Evolutionary conservation across 2,888 invertebrate genomes (phyloP), one percentile per base, ranked within the genome.

Genomic region (Macroteleia sp.): DNA sequence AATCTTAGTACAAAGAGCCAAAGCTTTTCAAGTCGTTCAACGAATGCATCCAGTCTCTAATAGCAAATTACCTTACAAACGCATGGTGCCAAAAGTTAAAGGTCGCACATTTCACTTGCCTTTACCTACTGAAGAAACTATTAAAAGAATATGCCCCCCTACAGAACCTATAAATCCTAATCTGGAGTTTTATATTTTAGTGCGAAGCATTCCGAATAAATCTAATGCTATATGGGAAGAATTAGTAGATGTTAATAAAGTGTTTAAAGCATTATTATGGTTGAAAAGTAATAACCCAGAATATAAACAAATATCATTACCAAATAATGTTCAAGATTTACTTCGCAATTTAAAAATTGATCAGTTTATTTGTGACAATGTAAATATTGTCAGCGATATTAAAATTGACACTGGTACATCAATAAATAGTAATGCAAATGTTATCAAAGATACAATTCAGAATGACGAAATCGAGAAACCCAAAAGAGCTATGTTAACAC

Each of bases 141-240:
- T 88, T n/a, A 81, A 82, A 77, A 89, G 86, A 81, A 64, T 90
- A 8, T 84, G 84, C 17, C 64, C 66, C 22, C 70, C 83, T 3
- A 77, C 78, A 20, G 81, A 84, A 19, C 81, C 88, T 2, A 56
- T 88, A 20, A 82, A 83, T 64, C 12, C 8, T 19, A 77, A 87
- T 64, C 10, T 3, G 2, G 50, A 50, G 34, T 50, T 34, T 19
- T 50, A 34, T 20, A 34, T 50, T 6, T 34, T 50, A 32, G 10
- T 50, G 19, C 17, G 34, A 19, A 20, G 50, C 34, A 5, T 50
- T n/a, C 50, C 50, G 34, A 50, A 34, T 14, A 50, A 34, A 19
- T 19, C 10, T 2, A 50, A 50, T n/a, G 5, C 34, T 22, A 50
- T 50, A 32, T 50, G 10, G 17, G 32, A 50, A 19, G 5, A 50